Base-by-base conservation (phyloP, 2,113 vertebrate genomes). In the Cheirogaleus medius region DNA sequence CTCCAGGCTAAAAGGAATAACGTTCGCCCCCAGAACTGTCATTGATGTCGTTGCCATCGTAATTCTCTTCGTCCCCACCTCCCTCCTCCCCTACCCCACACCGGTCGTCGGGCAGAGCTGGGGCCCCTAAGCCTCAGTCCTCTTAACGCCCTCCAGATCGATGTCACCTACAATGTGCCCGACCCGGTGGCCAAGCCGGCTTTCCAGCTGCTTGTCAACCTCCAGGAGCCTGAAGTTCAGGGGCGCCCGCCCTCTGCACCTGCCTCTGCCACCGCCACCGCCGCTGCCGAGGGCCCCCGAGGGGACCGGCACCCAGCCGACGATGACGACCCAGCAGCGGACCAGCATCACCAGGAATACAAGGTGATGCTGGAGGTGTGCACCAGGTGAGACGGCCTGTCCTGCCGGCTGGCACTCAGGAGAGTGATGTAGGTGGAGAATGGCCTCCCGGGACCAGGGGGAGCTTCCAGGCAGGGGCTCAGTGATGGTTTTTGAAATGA, bases 101-200 rank as follows among this genome's bases (percentile, higher is more conserved):
- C 17, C 52, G n/a, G n/a, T n/a, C 6, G 4, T 47, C 6, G 5
- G 52, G 64, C n/a, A 39, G 66, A 66, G 49, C 25, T 9, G 17
- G 47, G 10, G 17, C 52, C 29, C 80, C 17, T 83, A 78, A 56
- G 54, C 9, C 89, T 42, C 15, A 0, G 8, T 14, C 32, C 86
- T 29, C 44, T 15, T 15, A 37, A 84, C 42, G 66, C 27, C 39
- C 93, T 95, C 32, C 92, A 99, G 99, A 99, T 99, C 3, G 99
- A 99, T 34, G 99, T 99, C 92, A 99, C 99, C 17, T 99, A 99
- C 98, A 99, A 99, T 3, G 99, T 99, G 0, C 99, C 99, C 0
- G 99, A 99, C 89, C 99, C 99, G 0, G 98, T 99, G 60, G 98
- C 99, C 94, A 99, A 99, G 87, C 99, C 99, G 34, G 99, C 99